Conservation (phyloP, 2,888 invertebrate species). For the Mesoligia furuncula region DNA sequence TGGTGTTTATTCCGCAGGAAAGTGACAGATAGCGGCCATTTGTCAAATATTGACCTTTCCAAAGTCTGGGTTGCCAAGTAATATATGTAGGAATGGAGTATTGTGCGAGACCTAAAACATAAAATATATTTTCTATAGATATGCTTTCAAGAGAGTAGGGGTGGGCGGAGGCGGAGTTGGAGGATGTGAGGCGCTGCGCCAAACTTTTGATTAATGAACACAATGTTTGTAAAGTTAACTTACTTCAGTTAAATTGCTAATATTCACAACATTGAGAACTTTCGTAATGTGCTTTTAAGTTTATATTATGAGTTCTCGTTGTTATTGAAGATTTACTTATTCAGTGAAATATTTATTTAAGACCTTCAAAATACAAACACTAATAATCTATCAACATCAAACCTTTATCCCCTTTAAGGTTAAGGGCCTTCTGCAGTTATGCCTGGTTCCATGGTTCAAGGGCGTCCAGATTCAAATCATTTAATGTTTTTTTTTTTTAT, state of each 20-base stretch:
- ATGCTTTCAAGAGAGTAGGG: constrained; percentile 70
- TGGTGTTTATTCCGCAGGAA: constrained; percentile 78
- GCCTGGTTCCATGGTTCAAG: no score
- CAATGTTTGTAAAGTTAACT: constrained; percentile 88
- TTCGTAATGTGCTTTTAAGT: constrained; percentile 67
- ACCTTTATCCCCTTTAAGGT: background rate
- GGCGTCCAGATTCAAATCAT: background rate
- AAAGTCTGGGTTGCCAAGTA: constrained; percentile 77
- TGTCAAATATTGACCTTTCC: constrained; percentile 85
- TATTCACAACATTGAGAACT: constrained; percentile 84
- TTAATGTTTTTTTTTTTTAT: background rate
- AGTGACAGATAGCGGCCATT: constrained; percentile 84
- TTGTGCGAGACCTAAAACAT: constrained; percentile 80
- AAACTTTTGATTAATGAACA: constrained; percentile 91
- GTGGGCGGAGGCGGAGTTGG: constrained; percentile 79
- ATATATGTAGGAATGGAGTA: constrained; percentile 56
- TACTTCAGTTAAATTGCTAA: constrained; percentile 84
- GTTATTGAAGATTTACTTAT: background rate
- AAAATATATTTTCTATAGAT: constrained; percentile 58
- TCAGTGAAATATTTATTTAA: background rate
- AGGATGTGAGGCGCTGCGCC: constrained; percentile 87
- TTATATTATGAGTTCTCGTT: constrained; percentile 26
- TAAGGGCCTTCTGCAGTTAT: background rate
- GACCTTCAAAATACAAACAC: background rate
- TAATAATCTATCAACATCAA: background rate